Evolutionary conservation across 2,797 vertebrate species (phyloP).

Genomic region (Manis javanica): DNA sequence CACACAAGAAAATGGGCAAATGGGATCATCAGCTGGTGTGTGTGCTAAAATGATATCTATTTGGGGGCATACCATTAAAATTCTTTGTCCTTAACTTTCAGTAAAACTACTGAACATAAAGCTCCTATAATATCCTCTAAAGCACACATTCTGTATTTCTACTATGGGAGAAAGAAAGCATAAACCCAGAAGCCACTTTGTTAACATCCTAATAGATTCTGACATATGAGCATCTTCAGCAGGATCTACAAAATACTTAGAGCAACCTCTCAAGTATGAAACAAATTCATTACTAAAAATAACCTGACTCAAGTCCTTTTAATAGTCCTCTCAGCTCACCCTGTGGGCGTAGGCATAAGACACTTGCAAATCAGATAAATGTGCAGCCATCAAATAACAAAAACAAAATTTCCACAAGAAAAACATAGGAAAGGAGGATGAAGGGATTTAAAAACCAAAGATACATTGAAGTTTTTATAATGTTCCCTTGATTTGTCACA

Average conservation of each 20-base stretch:
- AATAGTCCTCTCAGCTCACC: not conserved
- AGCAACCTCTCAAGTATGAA: constrained; percentile 38
- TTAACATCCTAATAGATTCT: not conserved
- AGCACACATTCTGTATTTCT: not conserved
- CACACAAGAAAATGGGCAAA: not conserved
- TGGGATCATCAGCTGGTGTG: not conserved
- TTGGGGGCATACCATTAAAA: not conserved
- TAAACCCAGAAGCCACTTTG: constrained; percentile 22
- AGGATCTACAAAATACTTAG: constrained; percentile 29
- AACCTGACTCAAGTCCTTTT: not conserved
- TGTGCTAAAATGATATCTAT: not conserved
- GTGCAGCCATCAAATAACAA: not conserved
- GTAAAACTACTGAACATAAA: not conserved
- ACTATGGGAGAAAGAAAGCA: not conserved
- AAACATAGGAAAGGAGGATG: not conserved
- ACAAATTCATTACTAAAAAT: constrained; percentile 61
- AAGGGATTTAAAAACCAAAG: not conserved
- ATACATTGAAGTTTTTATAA: not conserved
- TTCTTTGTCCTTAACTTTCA: not conserved
- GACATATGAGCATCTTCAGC: constrained; percentile 23
- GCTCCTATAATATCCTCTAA: not conserved
- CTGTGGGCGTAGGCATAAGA: not conserved
- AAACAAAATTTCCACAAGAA: not conserved
- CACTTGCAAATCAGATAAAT: constrained; percentile 19
- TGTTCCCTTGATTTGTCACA: not conserved